Percentiles rank a stretch among this genome's conserved stretches.
These are phyloP conservation scores for Catocala fraxini DNA, from an alignment of 2,888 invertebrate species.

Conservation along the genomic window DNA sequence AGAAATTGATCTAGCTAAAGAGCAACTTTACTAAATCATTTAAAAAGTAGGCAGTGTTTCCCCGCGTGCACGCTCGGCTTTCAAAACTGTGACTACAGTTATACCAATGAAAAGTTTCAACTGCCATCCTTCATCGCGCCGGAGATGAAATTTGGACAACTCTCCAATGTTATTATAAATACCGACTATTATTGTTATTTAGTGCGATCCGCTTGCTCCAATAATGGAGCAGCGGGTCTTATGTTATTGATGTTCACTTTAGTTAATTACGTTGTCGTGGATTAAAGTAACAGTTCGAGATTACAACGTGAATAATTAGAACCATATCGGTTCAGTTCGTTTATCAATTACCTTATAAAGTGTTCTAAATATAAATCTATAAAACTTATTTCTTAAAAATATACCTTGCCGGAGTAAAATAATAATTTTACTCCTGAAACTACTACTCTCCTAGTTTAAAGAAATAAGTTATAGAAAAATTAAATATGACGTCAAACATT, in stretches of 20 bases:
- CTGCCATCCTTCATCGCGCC: conserved; percentile 56
- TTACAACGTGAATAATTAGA: too few species aligned
- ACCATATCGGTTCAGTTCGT: too few species aligned
- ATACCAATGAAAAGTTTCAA: conserved; percentile 58
- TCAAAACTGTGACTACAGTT: conserved; percentile 51
- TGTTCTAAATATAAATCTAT: too few species aligned
- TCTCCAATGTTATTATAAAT: conserved; percentile 46
- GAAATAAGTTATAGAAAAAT: too few species aligned
- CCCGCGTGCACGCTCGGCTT: conserved; percentile 39
- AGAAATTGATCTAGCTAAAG: conserved; percentile 22
- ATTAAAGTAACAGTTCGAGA: background rate
- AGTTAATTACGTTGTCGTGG: background rate
- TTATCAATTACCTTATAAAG: too few species aligned
- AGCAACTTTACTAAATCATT: conserved; percentile 53
- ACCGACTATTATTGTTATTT: conserved; percentile 52
- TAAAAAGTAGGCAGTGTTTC: conserved; percentile 35
- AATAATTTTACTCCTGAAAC: too few species aligned
- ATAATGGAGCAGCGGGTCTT: conserved; percentile 27
- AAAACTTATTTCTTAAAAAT: too few species aligned
- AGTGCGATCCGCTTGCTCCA: conserved; percentile 38
- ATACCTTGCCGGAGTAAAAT: too few species aligned
- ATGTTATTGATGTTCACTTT: conserved; percentile 38
- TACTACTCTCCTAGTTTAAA: too few species aligned
- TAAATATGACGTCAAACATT: too few species aligned
- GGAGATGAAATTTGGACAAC: conserved; percentile 58